Base-by-base conservation (phyloP, 2,113 vertebrate genomes). In the Gymnobelideus leadbeateri region DNA sequence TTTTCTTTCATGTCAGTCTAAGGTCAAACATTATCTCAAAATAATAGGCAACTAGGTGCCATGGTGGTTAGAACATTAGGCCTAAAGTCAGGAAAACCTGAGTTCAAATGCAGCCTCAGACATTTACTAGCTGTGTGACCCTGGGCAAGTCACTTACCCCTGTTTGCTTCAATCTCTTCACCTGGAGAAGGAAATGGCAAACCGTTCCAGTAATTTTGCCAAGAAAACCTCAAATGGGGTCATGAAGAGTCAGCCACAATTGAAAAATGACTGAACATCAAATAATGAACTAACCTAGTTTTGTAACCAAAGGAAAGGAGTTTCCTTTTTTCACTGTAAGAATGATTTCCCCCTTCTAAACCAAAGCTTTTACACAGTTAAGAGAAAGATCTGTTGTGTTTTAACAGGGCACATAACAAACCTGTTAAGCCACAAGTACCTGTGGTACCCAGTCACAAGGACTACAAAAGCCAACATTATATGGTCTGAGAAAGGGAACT, bases 221-320 rank as follows among this genome's bases (percentile, higher is more conserved):
- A 54, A 54, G 23, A 54, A 54, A 54, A 54, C 53, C 21, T 54
- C 53, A 54, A 54, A 54, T 54, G 53, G 21, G 53, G 53, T 54
- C 21, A 24, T 0, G 7, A 54, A 54, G 52, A 52, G 53, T 54
- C 23, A 54, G 23, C 23, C 3, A 24, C 53, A 24, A 54, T 4
- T 54, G 23, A 54, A 24, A 52, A 24, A 54, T 23, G 21, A 54
- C 21, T 54, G 53, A 24, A 23, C 4, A 77, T 96, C 93, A 96
- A 91, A 93, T 68, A 91, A 94, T 31, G 97, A 96, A 95, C 96
- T 47, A 97, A 97, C 94, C 77, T 89, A 55, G 47, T 93, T 94
- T 96, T 97, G 95, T 97, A 97, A 96, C 49, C 51, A 96, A 97
- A 97, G 53, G 96, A 96, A 97, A 90, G 91, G 95, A 51, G 68